phyloP scores from a whole-genome alignment of 2,113 vertebrate species.

The Atractosteus spatula region DNA sequence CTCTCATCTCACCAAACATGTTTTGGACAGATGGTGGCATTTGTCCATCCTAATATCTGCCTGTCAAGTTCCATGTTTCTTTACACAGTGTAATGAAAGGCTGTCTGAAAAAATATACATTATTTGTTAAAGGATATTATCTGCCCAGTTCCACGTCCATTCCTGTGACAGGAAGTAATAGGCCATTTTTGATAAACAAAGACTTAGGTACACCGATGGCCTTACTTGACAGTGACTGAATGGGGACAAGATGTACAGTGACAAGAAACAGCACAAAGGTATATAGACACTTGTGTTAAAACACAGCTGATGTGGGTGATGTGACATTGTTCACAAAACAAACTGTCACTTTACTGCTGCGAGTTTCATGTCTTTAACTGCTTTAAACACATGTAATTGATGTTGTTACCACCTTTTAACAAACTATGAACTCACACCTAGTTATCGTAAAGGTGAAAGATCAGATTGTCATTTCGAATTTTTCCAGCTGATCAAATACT shows the following conservation, averaged over 20 bases:
- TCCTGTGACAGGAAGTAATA: conserved; percentile 59
- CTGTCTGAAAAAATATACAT: conserved; percentile 24
- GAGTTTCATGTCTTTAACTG: conserved; percentile 10
- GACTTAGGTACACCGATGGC: conserved; percentile 50
- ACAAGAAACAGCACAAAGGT: conserved; percentile 61
- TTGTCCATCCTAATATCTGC: conserved; percentile 9
- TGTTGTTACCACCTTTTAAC: not conserved
- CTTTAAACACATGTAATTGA: not conserved
- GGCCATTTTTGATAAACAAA: conserved; percentile 62
- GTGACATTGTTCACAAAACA: conserved; percentile 44
- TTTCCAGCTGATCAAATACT: too few relatives aligned
- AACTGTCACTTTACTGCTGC: conserved; percentile 52
- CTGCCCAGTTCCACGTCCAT: conserved; percentile 27
- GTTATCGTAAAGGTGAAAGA: not conserved
- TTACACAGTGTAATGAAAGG: conserved; percentile 25
- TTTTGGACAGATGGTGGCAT: conserved; percentile 31
- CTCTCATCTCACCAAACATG: not conserved
- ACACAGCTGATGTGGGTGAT: conserved; percentile 29
- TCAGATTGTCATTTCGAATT: too few relatives aligned
- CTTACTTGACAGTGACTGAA: conserved; percentile 70
- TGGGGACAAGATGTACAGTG: conserved; percentile 64
- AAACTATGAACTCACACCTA: not conserved
- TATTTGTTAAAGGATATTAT: conserved; percentile 38
- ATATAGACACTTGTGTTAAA: conserved; percentile 39
- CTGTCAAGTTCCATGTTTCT: conserved; percentile 36